A percentile compares a stretch with the other conserved stretches of the same genome.
Conservation (phyloP, 1,140 invertebrate species). For the Zaprionus davidi region DNA sequence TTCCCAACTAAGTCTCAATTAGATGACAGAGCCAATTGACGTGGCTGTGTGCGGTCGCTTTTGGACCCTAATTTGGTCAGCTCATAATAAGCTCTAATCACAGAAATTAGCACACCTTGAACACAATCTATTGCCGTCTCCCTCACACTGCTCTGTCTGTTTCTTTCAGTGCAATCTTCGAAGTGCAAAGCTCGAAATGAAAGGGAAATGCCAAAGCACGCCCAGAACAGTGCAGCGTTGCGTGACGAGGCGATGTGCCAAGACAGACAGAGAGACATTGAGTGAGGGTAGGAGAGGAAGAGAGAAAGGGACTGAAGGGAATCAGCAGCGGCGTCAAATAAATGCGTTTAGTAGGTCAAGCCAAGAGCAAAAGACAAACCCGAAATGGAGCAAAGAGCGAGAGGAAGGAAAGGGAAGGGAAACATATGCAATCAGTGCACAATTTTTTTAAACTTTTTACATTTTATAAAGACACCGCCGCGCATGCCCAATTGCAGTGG, state of each 20-base stretch:
- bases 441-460: slow-evolving; percentile 29
- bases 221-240: slow-evolving; percentile 65
- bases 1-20: slow-evolving; percentile 1
- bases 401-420: neutral
- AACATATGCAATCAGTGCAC: slow-evolving; percentile 64
- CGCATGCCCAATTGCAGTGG: slow-evolving; percentile 74
- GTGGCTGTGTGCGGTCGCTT: slow-evolving; percentile 35
- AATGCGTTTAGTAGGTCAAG: slow-evolving; percentile 49
- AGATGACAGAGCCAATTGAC: neutral
- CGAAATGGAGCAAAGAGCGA: neutral
- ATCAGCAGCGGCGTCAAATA: slow-evolving; percentile 2
- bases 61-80: slow-evolving; percentile 16
- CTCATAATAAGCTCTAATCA: slow-evolving; percentile 38
- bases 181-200: slow-evolving; percentile 34
- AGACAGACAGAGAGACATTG: slow-evolving; percentile 5
- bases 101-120: slow-evolving; percentile 62
- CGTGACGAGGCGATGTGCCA: slow-evolving; percentile 61
- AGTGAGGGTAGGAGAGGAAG: no score
- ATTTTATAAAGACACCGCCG: slow-evolving; percentile 63
- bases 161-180: neutral
- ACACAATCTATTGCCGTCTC: slow-evolving; percentile 3
- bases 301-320: neutral
- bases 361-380: slow-evolving; percentile 13
- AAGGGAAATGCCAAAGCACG: slow-evolving; percentile 76
- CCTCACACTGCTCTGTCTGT: neutral